Evolutionary conservation across 1,140 invertebrate genomes (phyloP).

Genomic region (Probaryconus sp.): DNA sequence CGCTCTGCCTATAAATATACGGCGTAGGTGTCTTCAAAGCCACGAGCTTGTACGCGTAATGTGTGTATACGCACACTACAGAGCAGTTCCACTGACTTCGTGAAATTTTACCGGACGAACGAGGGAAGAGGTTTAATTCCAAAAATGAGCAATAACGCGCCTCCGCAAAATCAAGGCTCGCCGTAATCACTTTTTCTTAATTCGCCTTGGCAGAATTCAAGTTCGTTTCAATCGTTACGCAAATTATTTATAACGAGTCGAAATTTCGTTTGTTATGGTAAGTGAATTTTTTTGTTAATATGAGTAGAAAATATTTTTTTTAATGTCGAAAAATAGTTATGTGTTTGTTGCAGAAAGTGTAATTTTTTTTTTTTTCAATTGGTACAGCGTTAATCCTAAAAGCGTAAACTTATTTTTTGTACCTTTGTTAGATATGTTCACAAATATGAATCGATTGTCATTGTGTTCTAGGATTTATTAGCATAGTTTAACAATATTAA

Average conservation of each 20-base stretch:
- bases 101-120: slow-evolving; percentile 27
- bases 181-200: slow-evolving; percentile 3
- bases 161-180: slow-evolving; percentile 18
- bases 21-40: slow-evolving; percentile 48
- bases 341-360: too few species aligned
- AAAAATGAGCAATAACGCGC: slow-evolving; percentile 33
- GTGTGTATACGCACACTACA: not conserved
- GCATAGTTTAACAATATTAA: too few species aligned
- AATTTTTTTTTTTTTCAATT: too few species aligned
- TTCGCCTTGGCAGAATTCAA: not conserved
- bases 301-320: too few species aligned
- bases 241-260: too few species aligned
- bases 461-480: too few species aligned
- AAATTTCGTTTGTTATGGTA: too few species aligned
- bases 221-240: not conserved
- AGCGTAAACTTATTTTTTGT: too few species aligned
- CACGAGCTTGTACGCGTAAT: slow-evolving; percentile 5
- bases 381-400: too few species aligned
- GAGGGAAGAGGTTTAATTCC: slow-evolving; percentile 30
- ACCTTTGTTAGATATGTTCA: too few species aligned
- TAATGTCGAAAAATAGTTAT: slow-evolving; percentile 20
- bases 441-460: too few species aligned
- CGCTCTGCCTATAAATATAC: slow-evolving; percentile 43
- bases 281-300: too few species aligned
- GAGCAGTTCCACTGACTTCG: not conserved